Base-by-base conservation (phyloP, 2,888 invertebrate species). In the Himalopsyche japonica region DNA sequence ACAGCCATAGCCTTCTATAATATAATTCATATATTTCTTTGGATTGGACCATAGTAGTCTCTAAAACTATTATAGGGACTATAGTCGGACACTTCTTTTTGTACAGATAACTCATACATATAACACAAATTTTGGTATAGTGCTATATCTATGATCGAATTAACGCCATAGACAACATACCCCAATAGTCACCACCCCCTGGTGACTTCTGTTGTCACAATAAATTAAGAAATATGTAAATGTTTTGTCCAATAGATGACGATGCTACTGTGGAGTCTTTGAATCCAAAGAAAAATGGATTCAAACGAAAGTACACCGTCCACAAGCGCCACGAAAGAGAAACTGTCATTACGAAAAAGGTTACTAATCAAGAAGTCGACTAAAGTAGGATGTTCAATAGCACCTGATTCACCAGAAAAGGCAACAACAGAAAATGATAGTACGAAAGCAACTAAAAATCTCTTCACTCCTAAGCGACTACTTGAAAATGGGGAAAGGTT, bases 311-410 rank as follows among this genome's bases (percentile, higher is more conserved):
- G 64, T 64, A 80, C 77, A 32, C 64, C 82, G 30, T 83, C 85
- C 47, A 47, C 81, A 30, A 81, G 85, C 27, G 79, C 81, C 64
- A 80, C 78, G 43, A 92, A 92, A 88, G 92, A 92, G 88, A 92
- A 92, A 88, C 89, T 92, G 86, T 92, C 92, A 85, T 88, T 92
- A 87, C 90, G 92, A 49, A 92, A 92, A 88, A 90, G 92, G 79
- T 88, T 92, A 85, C 91, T 92, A 87, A 92, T 92, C 82, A 92
- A 92, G 88, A 92, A 92, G 88, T 92, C 92, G 6, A 92, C 92
- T 48, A 92, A 92, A 91, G 92, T 92, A 88, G 92, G 92, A 85
- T 92, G 92, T 89, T 91, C 91, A 89, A 91, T 92, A 86, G 92
- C 92, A 88, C 76, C 80, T 32, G 77, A 82, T 48, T 77, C 81